Base-by-base conservation (phyloP, 1,140 invertebrate genomes). In the Cydia pomonella region DNA sequence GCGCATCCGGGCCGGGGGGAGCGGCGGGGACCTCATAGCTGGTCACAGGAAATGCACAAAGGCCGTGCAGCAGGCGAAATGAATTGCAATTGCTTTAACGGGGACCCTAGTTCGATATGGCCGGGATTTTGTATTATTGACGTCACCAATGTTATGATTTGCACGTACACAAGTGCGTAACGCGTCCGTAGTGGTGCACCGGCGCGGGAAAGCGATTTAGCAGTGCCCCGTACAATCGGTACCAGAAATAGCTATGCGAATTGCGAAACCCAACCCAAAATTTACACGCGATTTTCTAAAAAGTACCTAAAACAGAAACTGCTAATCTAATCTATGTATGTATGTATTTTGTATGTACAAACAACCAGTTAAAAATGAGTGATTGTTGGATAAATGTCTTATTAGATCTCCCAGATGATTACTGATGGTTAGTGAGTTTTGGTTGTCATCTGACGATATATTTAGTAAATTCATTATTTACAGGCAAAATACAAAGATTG, bases 71-170 rank as follows among this genome's bases (percentile, higher is more conserved):
- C 53, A n/a, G 53, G 53, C 53, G 18, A 59, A 59, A 59, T 59
- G 53, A 59, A 59, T 23, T 59, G 18, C 18, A 59, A 2, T 59
- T 59, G 53, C 53, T n/a, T 59, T 59, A 59, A 59, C 21, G 21
- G 18, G 53, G 21, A 59, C 53, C 53, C 53, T 59, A 59, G 53
- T 59, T 59, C 53, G 53, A 59, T 59, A 21, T 10, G 53, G 53
- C 53, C 21, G 21, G 53, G 53, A 59, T 59, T 59, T 59, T 59
- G 53, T 59, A 59, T 23, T 59, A 59, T 59, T 59, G 53, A 59
- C 53, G 53, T 59, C 53, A 59, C 21, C 53, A 23, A 23, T 59
- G 53, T 59, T 59, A 59, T 23, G 53, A 59, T 59, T 59, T 23
- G 21, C 18, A 59, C 53, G 21, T 23, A 59, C 21, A 59, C 53